Evolutionary conservation across 2,888 invertebrate genomes (phyloP), one percentile per base, ranked within the genome.

Genomic region (Unio pictorum): DNA sequence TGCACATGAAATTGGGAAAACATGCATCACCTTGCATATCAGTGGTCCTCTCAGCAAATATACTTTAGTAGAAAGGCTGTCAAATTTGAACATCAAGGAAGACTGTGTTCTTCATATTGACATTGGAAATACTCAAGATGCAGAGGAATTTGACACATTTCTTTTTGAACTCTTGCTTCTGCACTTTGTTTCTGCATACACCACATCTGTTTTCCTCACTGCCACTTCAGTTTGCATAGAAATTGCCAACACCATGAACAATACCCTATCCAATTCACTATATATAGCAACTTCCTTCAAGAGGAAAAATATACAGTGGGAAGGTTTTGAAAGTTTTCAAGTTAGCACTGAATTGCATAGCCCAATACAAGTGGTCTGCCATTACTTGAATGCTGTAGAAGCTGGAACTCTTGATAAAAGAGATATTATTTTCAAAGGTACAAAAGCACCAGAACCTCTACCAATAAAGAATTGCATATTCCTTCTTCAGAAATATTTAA

Each of bases 361-460:
- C 66, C 78, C 83, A 18, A 66, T 78, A 15, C 83, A 83, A 61
- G 77, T 83, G 45, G 80, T 83, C 3, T 82, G 82, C 62, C 73
- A 74, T 17, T 83, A 78, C 54, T 64, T 83, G 0, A 59, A 78
- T 18, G 26, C 55, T 6, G 61, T 76, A 6, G 74, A 78, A 7
- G 62, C 65, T 6, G 69, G 69, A 55, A 55, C 28, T 11, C 26
- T 81, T 11, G 78, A 82, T 62, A 70, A 54, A 55, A 62, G 30
- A 7, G 83, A 83, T 55, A 54, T 80, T 20, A 56, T 61, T 26
- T 69, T 82, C 34, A 64, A 61, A 30, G 79, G 73, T 2, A 18
- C 7, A 23, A 63, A 55, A 69, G 81, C 23, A 67, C 62, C 11
- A 69, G 56, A 66, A 64, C 71, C 76, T 34, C 55, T 83, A 17